Base-by-base conservation (phyloP, 2,888 invertebrate species). In the Norana najaformis region DNA sequence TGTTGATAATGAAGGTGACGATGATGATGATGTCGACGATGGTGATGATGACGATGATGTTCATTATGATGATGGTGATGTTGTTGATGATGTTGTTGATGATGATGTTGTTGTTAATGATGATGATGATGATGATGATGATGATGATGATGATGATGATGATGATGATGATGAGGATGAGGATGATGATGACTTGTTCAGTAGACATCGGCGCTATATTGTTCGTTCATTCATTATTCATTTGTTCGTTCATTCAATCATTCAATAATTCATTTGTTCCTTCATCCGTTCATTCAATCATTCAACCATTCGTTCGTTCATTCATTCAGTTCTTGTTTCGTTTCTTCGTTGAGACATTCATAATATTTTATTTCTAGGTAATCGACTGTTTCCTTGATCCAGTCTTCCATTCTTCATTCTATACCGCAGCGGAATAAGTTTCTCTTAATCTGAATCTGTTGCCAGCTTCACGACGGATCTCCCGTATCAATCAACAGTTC, bases 81-180 rank as follows among this genome's bases (percentile, higher is more conserved):
- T 1, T 41, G 41, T 1, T 41, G 41, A 4, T 41, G 41, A 4
- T 41, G 41, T 1, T 34, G 89, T 37, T 18, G 38, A 34, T 35
- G 82, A n/a, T n/a, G n/a, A 89, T 83, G 85, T 14, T 82, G 85
- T 41, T 89, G 83, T 35, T 89, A 37, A 83, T 83, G 89, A 89
- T 89, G 89, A 89, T 89, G 89, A 89, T 89, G 89, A 89, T 89
- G 89, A 89, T 89, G 89, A 89, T 89, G 89, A 89, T 89, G 89
- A 89, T 89, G 89, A 89, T 89, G 89, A 89, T 89, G 89, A 89
- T 89, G 89, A 89, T 89, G 82, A 89, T 89, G 89, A 89, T 36
- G 89, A 85, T 38, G 85, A 89, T 89, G 89, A 83, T 89, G 85
- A 89, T 89, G 83, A 85, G 23, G 83, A 2, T 89, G 39, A 83